Percentiles rank a stretch among this genome's conserved stretches.
These are phyloP conservation scores for Ispidina lecontei DNA, from an alignment of 2,797 vertebrate genomes.

Conservation along the genomic window DNA sequence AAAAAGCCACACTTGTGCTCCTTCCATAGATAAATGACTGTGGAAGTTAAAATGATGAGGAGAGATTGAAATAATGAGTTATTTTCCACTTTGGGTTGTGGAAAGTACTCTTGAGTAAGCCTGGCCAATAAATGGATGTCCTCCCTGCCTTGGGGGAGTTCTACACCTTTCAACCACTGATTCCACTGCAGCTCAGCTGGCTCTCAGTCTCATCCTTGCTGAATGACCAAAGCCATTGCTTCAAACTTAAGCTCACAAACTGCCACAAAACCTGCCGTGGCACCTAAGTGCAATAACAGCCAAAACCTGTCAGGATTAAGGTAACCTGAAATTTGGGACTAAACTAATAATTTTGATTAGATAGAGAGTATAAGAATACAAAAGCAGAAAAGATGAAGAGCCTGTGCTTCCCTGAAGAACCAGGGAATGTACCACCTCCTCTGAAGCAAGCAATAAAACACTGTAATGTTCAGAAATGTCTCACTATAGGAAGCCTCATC, in stretches of 20 bases:
- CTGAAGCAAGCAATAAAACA: neutral
- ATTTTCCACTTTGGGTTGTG: neutral
- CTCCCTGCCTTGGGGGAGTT: neutral
- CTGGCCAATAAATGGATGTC: neutral
- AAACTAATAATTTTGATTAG: neutral
- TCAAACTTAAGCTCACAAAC: neutral
- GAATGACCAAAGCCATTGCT: neutral
- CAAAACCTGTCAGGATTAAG: neutral
- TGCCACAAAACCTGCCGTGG: neutral
- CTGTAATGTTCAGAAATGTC: neutral
- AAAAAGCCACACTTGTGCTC: fast-evolving
- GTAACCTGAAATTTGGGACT: neutral
- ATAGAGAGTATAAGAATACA: neutral
- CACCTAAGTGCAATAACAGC: fast-evolving
- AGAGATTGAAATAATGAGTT: neutral
- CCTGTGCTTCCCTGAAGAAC: neutral
- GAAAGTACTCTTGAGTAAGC: neutral
- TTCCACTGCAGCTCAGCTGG: neutral
- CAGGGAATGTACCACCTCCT: neutral
- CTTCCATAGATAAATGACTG: neutral
- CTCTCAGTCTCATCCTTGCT: neutral
- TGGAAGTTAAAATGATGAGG: neutral
- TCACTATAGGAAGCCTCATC: neutral
- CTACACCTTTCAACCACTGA: neutral
- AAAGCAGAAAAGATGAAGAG: neutral